Evolutionary conservation across 2,113 vertebrate species (phyloP).

Genomic region (Leucoraja erinaceus): DNA sequence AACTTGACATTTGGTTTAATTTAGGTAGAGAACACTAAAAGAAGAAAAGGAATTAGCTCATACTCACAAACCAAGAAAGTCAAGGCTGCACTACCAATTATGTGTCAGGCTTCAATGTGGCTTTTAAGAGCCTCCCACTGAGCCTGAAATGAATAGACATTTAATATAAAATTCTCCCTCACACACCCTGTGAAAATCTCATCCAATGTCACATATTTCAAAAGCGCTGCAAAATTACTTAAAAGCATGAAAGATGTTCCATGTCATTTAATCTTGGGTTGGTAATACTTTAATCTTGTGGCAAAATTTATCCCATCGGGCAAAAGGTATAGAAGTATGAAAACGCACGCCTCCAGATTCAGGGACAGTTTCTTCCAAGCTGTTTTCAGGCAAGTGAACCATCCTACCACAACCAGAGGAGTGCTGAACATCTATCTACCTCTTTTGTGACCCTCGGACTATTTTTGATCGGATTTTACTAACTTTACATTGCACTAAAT

Average conservation of each 20-base stretch:
- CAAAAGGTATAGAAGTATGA: too few species aligned
- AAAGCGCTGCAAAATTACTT: background rate
- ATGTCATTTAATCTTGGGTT: too few species aligned
- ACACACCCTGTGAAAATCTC: background rate
- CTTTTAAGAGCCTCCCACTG: background rate
- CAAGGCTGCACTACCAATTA: background rate
- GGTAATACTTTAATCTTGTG: too few species aligned
- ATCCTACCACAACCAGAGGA: too few species aligned
- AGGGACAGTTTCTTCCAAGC: too few species aligned
- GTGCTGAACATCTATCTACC: too few species aligned
- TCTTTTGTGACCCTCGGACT: too few species aligned
- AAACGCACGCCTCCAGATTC: too few species aligned
- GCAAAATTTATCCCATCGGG: too few species aligned
- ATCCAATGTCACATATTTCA: background rate
- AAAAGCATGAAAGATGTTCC: background rate
- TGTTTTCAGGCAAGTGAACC: too few species aligned
- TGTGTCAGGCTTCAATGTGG: background rate
- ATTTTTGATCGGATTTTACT: too few species aligned
- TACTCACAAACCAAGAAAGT: background rate
- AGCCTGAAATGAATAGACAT: background rate
- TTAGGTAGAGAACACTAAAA: background rate
- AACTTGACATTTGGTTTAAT: constrained; percentile 33
- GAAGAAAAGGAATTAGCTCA: background rate
- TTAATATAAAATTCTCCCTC: background rate
- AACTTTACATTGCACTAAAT: too few species aligned